Evolutionary conservation across 2,113 vertebrate species (phyloP), one percentile per base, ranked within the genome.

Genomic region (Paramormyrops kingsleyae): DNA sequence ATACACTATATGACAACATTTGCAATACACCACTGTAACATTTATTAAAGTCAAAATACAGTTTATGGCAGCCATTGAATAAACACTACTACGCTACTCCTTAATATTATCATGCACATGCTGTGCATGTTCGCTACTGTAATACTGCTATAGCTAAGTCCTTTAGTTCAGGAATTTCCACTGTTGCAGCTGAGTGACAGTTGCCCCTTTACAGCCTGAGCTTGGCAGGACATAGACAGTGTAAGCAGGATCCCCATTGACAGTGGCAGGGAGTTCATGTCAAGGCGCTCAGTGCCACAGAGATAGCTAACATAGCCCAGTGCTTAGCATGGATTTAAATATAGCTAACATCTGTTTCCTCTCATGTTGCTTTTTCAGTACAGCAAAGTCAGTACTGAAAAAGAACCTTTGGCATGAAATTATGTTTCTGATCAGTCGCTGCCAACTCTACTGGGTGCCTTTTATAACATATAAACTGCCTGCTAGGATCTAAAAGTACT

Each of bases 331-430:
- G 42, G 42, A 27, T 87, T 87, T 87, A 86, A 84, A 77, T 92
- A 92, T 91, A 90, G 93, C 90, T 90, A 92, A 89, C 90, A 89
- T 86, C 47, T 88, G 50, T 89, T 1, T 87, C 83, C 19, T 92
- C 89, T 94, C 83, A 83, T 85, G 83, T 91, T 91, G 89, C n/a
- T n/a, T n/a, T n/a, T n/a, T n/a, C n/a, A n/a, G n/a, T n/a, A n/a
- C n/a, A 56, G 85, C 49, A 87, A 47, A 84, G 83, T 84, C 83
- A n/a, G 24, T 53, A 53, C 24, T 53, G 50, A 35, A 39, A 44
- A 87, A 53, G 84, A 87, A 52, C 47, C 47, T 53, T 87, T 53
- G 47, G 83, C 83, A 86, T 47, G 21, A 15, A 31, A 46, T 86
- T 27, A 86, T 49, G 10, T 86, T 86, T 47, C 83, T 87, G n/a